Evolutionary conservation across 2,797 vertebrate species (phyloP).

Genomic region (Toxotes lorentzi): DNA sequence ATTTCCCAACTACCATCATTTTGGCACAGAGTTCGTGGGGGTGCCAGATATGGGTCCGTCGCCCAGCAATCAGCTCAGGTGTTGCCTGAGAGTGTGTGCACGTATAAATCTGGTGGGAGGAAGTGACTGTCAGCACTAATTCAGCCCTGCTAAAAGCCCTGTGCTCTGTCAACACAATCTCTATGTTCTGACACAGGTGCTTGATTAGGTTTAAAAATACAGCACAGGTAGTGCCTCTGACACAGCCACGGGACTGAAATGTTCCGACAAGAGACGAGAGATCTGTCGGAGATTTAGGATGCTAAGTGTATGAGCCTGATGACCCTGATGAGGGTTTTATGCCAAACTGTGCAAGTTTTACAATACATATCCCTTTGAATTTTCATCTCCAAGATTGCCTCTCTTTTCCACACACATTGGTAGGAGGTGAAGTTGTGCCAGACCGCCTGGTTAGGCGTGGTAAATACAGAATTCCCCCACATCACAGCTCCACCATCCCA

Average conservation of each 20-base stretch:
- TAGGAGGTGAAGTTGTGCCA: constrained; percentile 9
- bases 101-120: constrained; percentile 75
- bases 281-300: constrained; percentile 26
- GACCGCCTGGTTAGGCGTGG: constrained; percentile 12
- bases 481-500: constrained; percentile 46
- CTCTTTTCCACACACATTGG: background rate
- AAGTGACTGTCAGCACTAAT: constrained; percentile 79
- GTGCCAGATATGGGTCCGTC: constrained; percentile 49
- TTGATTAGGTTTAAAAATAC: constrained; percentile 74
- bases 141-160: constrained; percentile 67
- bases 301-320: constrained; percentile 13
- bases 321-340: constrained; percentile 20
- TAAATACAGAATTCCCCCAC: constrained; percentile 18
- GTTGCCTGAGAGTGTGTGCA: constrained; percentile 65
- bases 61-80: constrained; percentile 63
- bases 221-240: constrained; percentile 55
- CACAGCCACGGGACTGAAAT: constrained; percentile 46
- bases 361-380: background rate
- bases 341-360: constrained; percentile 18
- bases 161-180: constrained; percentile 76
- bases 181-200: constrained; percentile 74
- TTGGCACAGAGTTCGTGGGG: constrained; percentile 41
- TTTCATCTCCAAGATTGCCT: background rate
- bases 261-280: constrained; percentile 40
- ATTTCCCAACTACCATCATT: constrained; percentile 20